Base-by-base conservation (phyloP, 2,797 vertebrate genomes). In the Propithecus perrieri region DNA sequence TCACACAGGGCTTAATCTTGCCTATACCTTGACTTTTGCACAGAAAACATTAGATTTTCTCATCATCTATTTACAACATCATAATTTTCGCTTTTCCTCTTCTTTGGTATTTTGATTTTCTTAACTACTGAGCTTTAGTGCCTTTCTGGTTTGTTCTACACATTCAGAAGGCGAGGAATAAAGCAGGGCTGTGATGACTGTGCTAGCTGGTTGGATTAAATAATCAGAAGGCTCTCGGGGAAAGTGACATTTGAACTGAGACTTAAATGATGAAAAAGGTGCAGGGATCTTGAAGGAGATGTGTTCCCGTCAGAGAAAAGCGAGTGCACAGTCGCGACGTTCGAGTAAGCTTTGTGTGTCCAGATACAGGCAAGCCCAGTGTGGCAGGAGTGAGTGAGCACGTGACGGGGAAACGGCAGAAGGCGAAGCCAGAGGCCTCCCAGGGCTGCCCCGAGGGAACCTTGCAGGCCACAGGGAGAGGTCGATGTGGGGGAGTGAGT, bases 231-330 rank as follows among this genome's bases (percentile, higher is more conserved):
- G 28, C 46, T 41, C 57, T 86, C 28, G 50, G n/a, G 13, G 30
- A 76, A 63, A 63, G n/a, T 61, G 57, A 18, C 30, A 6, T 59
- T 75, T 65, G 94, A 75, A 30, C 55, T 92, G 92, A 91, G 79
- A 69, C 33, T 78, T 89, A 20, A 65, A 15, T 41, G 46, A 85
- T 75, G 46, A 65, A 33, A 90, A 63, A 7, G 14, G 74, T n/a
- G 17, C 65, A 43, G 59, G 22, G 30, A 15, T 53, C 55, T 89
- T 33, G 30, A 22, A 18, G n/a, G 28, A 28, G 18, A 72, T 2
- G 35, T 17, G 11, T 35, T 89, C 46, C 38, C 63, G 4, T 5
- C 72, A 28, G 67, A 76, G 30, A 80, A 53, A 41, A 43, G 24
- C 26, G 79, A 12, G 38, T 22, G 13, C 30, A 9, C 2, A 4